These are phyloP conservation scores for Dicaeum eximium DNA, from an alignment of 2,113 vertebrate genomes.

Conservation along the genomic window DNA sequence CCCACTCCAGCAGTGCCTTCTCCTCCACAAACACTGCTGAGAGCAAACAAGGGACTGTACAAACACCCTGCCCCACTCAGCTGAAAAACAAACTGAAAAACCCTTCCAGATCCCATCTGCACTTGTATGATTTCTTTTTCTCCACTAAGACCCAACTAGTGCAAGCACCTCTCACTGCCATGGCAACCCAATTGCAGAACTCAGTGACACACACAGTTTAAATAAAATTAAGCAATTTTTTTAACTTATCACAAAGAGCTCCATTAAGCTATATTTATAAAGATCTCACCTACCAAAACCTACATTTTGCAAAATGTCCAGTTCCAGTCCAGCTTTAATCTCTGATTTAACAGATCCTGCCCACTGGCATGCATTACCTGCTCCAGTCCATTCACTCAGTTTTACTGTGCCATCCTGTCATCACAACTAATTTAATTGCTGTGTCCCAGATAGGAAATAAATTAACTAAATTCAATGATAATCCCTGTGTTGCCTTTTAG, in stretches of 20 bases:
- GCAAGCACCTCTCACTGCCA: background rate
- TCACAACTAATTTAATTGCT: background rate
- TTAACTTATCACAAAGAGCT: background rate
- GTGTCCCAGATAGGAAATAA: background rate
- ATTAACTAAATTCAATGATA: background rate
- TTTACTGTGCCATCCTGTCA: background rate
- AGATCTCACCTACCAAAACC: background rate
- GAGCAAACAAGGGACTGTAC: background rate
- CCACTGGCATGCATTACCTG: background rate
- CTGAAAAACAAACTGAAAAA: background rate
- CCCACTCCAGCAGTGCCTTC: background rate
- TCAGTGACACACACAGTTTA: background rate
- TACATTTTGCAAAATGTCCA: background rate
- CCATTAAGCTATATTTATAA: background rate
- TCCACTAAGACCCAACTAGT: background rate
- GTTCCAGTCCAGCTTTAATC: background rate
- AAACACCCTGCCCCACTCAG: background rate
- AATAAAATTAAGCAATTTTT: background rate
- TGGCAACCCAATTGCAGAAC: background rate
- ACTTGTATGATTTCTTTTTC: background rate
- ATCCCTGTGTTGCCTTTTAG: background rate
- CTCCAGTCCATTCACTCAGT: background rate
- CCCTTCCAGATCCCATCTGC: background rate
- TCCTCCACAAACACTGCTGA: background rate
- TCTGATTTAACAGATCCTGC: background rate